phyloP scores from a whole-genome alignment of 2,888 invertebrate genomes.

The Lutraria lutraria region DNA sequence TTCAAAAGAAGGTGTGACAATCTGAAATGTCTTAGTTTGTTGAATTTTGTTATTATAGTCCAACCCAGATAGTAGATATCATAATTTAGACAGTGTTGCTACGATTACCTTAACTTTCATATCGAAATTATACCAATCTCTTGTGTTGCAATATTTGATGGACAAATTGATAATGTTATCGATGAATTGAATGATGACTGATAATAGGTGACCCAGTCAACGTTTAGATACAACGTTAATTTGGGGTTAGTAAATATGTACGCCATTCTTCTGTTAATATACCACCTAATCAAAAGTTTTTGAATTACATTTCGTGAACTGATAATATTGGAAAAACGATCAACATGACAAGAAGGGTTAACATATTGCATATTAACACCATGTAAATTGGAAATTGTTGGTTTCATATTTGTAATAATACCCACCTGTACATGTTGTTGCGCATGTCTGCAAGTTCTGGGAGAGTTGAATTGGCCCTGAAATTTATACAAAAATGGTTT shows the following conservation, averaged over 20 bases:
- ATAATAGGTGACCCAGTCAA: neutral
- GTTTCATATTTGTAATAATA: neutral
- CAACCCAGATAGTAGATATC: too few relatives aligned
- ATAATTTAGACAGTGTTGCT: too few relatives aligned
- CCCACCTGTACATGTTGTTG: slow-evolving; percentile 67
- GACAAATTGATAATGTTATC: neutral
- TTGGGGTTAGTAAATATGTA: neutral
- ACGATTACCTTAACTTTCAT: too few relatives aligned
- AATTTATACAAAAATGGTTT: neutral
- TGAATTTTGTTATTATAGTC: too few relatives aligned
- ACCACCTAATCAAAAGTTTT: neutral
- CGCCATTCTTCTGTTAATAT: neutral
- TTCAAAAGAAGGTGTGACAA: too few relatives aligned
- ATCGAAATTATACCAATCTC: neutral
- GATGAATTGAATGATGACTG: neutral
- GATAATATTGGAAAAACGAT: neutral
- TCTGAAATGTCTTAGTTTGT: too few relatives aligned
- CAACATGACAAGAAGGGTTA: too few relatives aligned
- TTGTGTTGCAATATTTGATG: neutral
- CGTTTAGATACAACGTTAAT: neutral
- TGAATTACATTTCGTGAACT: neutral
- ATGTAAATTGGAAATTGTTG: neutral
- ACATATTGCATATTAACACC: too few relatives aligned
- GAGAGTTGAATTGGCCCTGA: slow-evolving; percentile 69
- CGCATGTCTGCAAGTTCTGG: slow-evolving; percentile 38